These are phyloP conservation scores for Polymixis lichenea DNA, from an alignment of 2,888 invertebrate genomes.

Conservation along the genomic window DNA sequence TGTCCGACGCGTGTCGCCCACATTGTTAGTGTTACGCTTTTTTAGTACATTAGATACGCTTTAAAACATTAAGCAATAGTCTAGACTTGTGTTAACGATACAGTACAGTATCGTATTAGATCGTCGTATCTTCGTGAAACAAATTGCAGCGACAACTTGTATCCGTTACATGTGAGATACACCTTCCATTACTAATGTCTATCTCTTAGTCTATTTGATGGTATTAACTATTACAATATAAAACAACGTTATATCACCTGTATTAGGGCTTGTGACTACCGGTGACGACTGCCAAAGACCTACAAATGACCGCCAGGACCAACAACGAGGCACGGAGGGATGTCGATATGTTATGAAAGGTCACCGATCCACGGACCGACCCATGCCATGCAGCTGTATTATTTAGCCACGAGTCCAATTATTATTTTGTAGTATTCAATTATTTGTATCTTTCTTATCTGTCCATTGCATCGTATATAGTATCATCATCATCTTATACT, in stretches of 20 bases:
- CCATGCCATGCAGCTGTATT: too few relatives aligned
- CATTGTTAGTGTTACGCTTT: conserved; percentile 19
- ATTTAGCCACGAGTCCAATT: neutral
- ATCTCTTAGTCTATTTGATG: neutral
- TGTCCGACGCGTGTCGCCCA: conserved; percentile 26
- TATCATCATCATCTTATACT: conserved; percentile 9
- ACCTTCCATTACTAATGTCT: neutral
- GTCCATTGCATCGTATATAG: neutral
- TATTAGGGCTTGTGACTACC: too few relatives aligned
- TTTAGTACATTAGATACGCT: conserved; percentile 36
- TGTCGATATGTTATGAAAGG: neutral
- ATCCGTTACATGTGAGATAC: neutral
- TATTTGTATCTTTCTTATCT: neutral
- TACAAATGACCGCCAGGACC: neutral
- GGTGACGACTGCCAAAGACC: neutral
- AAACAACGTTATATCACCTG: neutral
- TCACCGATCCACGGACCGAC: neutral
- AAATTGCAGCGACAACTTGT: neutral
- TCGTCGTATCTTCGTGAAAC: neutral
- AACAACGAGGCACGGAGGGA: neutral
- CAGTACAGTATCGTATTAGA: neutral
- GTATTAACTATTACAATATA: conserved; percentile 1
- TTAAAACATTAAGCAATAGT: conserved; percentile 15
- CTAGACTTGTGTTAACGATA: conserved; percentile 6
- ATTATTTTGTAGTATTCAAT: neutral